phyloP scores from a whole-genome alignment of 2,113 vertebrate species.

The Hippocampus mohnikei region DNA sequence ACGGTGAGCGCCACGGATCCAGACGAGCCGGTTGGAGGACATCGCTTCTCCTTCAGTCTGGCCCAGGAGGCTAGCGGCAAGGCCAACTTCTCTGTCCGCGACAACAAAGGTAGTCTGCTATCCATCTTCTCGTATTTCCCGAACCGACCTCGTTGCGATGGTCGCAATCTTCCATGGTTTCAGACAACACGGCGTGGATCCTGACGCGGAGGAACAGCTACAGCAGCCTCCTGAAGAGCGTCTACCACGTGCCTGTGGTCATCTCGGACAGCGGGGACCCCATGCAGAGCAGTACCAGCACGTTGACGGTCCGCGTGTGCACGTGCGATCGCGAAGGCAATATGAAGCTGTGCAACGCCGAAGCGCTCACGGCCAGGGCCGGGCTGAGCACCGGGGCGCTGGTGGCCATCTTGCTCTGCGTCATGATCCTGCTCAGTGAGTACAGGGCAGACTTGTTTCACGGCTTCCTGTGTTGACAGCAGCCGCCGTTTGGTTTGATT shows the following conservation, averaged over 20 bases:
- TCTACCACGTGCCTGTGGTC: constrained; percentile 87
- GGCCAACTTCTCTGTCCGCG: constrained; percentile 90
- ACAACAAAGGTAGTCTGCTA: constrained; percentile 84
- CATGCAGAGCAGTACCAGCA: constrained; percentile 90
- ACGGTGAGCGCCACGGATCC: constrained; percentile 88
- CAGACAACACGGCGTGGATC: constrained; percentile 95
- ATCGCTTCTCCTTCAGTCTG: constrained; percentile 87
- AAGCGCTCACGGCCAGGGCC: constrained; percentile 84
- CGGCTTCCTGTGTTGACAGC: no score
- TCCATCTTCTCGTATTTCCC: background rate
- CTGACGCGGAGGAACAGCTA: constrained; percentile 84
- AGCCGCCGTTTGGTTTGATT: no score
- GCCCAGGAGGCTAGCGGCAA: constrained; percentile 80
- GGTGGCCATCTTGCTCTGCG: constrained; percentile 91
- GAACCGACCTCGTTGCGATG: background rate
- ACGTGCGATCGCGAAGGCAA: constrained; percentile 90
- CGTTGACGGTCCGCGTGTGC: constrained; percentile 88
- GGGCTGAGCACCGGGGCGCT: constrained; percentile 94
- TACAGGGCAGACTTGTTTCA: constrained; percentile 6
- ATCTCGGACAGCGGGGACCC: constrained; percentile 88
- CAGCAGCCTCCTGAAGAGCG: constrained; percentile 82
- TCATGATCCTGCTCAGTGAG: constrained; percentile 93
- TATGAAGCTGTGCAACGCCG: constrained; percentile 89
- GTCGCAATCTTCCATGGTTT: constrained; percentile 8
- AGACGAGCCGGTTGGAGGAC: constrained; percentile 84